phyloP scores from a whole-genome alignment of 2,113 vertebrate genomes.

The Strix aluco region DNA sequence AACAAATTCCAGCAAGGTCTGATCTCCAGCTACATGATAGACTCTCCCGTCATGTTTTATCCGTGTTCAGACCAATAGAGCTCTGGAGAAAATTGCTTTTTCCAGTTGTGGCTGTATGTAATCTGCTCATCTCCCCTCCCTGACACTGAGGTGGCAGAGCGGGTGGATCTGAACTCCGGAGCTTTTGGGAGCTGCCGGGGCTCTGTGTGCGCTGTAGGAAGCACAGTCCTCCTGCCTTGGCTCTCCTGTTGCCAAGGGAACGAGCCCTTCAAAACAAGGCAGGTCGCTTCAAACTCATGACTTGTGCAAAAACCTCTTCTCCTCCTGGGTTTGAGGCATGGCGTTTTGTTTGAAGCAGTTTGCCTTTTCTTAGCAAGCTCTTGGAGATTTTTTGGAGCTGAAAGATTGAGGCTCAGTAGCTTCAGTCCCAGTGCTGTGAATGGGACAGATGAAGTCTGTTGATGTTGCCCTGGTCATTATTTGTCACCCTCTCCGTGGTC shows the following conservation, averaged over 20 bases:
- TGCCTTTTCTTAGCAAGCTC: neutral
- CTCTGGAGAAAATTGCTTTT: neutral
- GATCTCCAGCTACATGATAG: neutral
- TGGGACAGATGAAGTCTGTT: neutral
- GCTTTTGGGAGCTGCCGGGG: neutral
- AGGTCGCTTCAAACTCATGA: neutral
- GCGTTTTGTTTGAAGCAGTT: neutral
- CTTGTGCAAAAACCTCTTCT: neutral
- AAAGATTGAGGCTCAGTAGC: neutral
- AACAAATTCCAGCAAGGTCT: neutral
- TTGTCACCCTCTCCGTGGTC: neutral
- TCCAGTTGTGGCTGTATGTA: neutral
- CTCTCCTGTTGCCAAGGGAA: slow-evolving; percentile 52
- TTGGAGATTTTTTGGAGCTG: neutral
- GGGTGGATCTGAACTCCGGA: neutral
- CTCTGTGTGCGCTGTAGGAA: neutral
- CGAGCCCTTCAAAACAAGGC: slow-evolving; percentile 11
- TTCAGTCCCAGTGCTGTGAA: neutral
- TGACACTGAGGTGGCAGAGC: neutral
- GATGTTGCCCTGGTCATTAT: neutral
- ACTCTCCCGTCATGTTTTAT: neutral
- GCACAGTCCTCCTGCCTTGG: neutral
- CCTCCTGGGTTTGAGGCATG: neutral
- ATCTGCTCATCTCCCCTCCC: neutral
- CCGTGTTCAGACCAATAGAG: neutral